Conservation (phyloP, 2,797 vertebrate genomes). For the Microctenopoma lineatum region DNA sequence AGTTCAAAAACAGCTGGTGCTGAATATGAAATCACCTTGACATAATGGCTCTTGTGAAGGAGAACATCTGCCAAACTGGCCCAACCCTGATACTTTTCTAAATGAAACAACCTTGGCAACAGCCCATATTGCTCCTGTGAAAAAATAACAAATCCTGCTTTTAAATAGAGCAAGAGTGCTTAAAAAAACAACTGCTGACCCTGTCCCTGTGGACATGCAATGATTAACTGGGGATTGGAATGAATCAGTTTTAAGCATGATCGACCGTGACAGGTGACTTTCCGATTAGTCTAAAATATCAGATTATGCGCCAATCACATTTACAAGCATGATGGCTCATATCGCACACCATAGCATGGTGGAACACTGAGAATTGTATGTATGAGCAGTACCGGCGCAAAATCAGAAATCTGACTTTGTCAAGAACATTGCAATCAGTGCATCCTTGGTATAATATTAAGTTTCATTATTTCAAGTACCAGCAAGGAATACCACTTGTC, state of each 20-base stretch:
- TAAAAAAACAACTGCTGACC: constrained; percentile 45
- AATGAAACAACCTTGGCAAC: constrained; percentile 29
- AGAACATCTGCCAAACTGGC: constrained; percentile 50
- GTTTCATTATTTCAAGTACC: constrained; percentile 20
- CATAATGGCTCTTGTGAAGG: constrained; percentile 32
- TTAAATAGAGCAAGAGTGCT: constrained; percentile 40
- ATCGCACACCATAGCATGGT: too few relatives aligned
- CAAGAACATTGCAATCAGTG: too few relatives aligned
- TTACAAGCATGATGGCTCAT: too few relatives aligned
- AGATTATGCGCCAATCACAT: too few relatives aligned
- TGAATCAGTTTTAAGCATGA: too few relatives aligned
- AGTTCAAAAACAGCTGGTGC: constrained; percentile 48
- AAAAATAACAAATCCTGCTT: constrained; percentile 20
- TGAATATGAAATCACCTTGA: constrained; percentile 50
- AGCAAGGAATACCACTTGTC: constrained; percentile 42
- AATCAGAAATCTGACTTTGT: too few relatives aligned
- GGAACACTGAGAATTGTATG: too few relatives aligned
- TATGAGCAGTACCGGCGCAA: too few relatives aligned
- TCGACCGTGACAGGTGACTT: too few relatives aligned
- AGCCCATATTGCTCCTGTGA: constrained; percentile 1
- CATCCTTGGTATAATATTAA: too few relatives aligned
- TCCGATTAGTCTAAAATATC: too few relatives aligned
- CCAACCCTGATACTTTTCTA: constrained; percentile 26
- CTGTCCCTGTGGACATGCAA: constrained; percentile 15
- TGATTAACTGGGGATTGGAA: too few relatives aligned